Evolutionary conservation across 2,113 vertebrate genomes (phyloP), one percentile per base, ranked within the genome.

Genomic region (Oncorhynchus tshawytscha): DNA sequence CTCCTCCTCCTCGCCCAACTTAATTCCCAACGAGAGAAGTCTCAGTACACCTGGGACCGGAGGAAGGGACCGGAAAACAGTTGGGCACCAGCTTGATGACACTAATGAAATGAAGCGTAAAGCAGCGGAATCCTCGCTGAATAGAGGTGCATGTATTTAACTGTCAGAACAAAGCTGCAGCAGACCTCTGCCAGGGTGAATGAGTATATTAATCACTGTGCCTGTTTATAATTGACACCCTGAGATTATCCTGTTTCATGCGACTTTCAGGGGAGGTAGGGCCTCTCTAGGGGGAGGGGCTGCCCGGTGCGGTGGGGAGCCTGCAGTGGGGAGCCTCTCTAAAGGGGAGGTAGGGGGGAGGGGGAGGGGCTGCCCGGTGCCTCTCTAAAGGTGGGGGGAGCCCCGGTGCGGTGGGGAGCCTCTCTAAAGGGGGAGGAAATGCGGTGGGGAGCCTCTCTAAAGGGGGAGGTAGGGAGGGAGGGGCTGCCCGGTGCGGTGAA

Each of bases 101-200:
- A 67, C 70, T 49, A 78, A 73, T 4, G 2, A 73, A 78, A 81
- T 76, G 72, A 76, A n/a, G 57, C 49, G 59, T 78, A 75, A 78
- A 29, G 69, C 59, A 18, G 51, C 16, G 4, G 22, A 54, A 25
- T 69, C 49, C 67, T 73, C 3, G 16, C n/a, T 51, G 49, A 71
- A 68, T 29, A 20, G 51, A 60, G 75, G 71, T 51, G 62, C 29
- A 24, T 65, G 68, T 54, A 48, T 69, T 71, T 65, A 48, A 65
- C 60, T 65, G 54, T 29, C 57, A 49, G 60, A 11, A 24, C 60
- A 45, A 20, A 15, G 15, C 31, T 0, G 5, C 59, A 62, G 59
- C 8, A 22, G 18, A 24, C 59, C n/a, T 62, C 15, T 22, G 59
- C 5, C 59, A 22, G 59, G 59, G 54, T 20, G 54, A 18, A 57